Evolutionary conservation across 37 sponge, comb jelly and placozoan genomes (phyloP).

Genomic region (Spongia lamella): DNA sequence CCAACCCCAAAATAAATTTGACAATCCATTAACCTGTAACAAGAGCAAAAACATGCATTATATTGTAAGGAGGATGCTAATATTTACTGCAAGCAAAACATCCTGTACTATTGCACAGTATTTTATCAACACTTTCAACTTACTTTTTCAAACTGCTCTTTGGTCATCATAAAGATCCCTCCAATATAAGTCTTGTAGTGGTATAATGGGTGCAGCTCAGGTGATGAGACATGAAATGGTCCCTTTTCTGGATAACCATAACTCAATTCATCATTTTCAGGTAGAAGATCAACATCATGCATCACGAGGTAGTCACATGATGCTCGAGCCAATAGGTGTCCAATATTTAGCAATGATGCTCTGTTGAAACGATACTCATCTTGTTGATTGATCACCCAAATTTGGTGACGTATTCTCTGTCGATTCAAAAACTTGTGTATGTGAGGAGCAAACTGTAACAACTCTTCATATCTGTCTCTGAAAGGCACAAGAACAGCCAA

Average conservation of each 20-base stretch:
- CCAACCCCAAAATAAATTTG: conserved; percentile 96
- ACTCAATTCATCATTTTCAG: conserved; percentile 70
- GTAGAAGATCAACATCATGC: conserved; percentile 94
- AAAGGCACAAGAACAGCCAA: conserved; percentile 89
- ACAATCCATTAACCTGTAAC: conserved; percentile 79
- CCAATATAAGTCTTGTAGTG: conserved; percentile 90
- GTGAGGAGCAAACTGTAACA: conserved; percentile 87
- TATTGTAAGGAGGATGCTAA: not conserved
- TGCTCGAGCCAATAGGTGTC: conserved; percentile 57
- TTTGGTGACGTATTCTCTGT: conserved; percentile 71
- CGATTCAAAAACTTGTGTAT: conserved; percentile 75
- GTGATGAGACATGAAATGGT: conserved; percentile 86
- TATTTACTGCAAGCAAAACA: not conserved
- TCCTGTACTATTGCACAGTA: not conserved
- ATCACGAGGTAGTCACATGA: conserved; percentile 86
- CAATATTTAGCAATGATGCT: conserved; percentile 81
- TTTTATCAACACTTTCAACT: too few species aligned
- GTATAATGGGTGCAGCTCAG: conserved; percentile 88
- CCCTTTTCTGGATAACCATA: conserved; percentile 78
- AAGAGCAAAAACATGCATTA: not conserved
- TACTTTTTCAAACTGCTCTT: conserved; percentile 75
- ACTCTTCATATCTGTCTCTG: conserved; percentile 79
- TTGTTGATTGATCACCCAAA: conserved; percentile 91
- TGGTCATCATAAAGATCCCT: conserved; percentile 75
- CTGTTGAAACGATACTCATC: conserved; percentile 84